These are phyloP conservation scores for Sphenopsis melanotis DNA, from an alignment of 2,797 vertebrate genomes.

Conservation along the genomic window DNA sequence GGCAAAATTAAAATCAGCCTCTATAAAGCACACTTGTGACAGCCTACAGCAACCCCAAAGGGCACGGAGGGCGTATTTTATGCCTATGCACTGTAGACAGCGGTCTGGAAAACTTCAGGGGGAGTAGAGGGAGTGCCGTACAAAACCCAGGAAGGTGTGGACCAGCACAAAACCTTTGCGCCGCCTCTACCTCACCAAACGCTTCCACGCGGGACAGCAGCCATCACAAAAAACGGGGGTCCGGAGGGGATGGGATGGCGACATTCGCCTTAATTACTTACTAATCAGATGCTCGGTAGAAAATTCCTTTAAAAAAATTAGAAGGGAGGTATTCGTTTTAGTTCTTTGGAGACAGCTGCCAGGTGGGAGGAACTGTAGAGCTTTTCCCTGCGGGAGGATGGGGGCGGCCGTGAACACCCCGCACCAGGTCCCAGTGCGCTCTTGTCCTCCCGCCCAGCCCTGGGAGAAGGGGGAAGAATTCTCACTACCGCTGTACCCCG, in stretches of 20 bases:
- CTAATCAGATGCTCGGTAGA: neutral
- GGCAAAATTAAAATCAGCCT: constrained; percentile 64
- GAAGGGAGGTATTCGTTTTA: accelerated
- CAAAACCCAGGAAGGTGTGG: accelerated
- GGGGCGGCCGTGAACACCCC: accelerated
- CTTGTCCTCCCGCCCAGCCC: no score
- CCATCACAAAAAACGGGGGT: accelerated
- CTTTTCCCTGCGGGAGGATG: neutral
- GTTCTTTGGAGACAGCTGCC: neutral
- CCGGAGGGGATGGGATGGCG: accelerated
- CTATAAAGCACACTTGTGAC: neutral
- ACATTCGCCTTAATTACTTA: accelerated
- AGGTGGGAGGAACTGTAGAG: neutral
- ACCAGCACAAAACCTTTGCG: neutral
- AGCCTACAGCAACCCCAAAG: neutral
- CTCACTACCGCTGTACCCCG: accelerated
- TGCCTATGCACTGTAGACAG: neutral
- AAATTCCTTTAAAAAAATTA: neutral
- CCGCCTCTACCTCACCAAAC: no score
- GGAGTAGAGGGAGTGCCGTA: accelerated
- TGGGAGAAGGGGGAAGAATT: accelerated
- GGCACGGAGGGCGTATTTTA: neutral
- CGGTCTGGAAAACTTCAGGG: neutral
- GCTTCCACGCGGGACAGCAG: accelerated
- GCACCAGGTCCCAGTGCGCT: no score